Base-by-base conservation (phyloP, 2,113 vertebrate species). In the Coracopsis vasa region DNA sequence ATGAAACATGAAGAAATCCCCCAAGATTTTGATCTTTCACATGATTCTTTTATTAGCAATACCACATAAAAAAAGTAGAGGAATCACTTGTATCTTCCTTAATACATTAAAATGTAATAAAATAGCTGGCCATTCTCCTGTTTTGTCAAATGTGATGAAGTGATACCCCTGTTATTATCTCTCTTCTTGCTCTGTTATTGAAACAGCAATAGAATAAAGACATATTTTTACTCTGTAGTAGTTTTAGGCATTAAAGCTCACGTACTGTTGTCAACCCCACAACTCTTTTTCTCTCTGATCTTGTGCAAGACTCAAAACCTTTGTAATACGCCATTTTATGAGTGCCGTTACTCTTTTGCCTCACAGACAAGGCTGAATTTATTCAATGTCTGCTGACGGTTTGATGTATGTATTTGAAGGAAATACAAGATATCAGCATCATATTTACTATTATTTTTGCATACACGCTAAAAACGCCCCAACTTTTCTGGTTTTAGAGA, bases 381-480 rank as follows among this genome's bases (percentile, higher is more conserved):
- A 47, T 39, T 61, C 35, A 73, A 37, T 35, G 20, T 80, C 86
- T 84, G 51, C 27, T 85, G 51, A 56, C 10, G 75, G 27, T n/a
- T 69, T 83, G 33, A 73, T 72, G 41, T 53, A 48, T 17, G 8
- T 35, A 28, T 91, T 72, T 80, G 24, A 80, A 85, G 13, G 50
- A 83, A 75, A 80, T 23, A 27, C 3, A 56, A 56, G 33, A 29
- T 66, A 56, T 37, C 58, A 37, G 2, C 45, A 28, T 37, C 33
- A 65, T 71, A 74, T 24, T 66, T 88, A 37, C 29, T 42, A 18
- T 7, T 56, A 33, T 62, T 54, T 75, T 66, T 18, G 60, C 74
- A 29, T 45, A 54, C 20, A 2, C 7, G 7, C 28, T 74, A 12
- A 66, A 23, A 0, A 1, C 3, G 5, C 2, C 1, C 18, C 2